Evolutionary conservation across 2,888 invertebrate species (phyloP).

Genomic region (Anthrax anthrax): DNA sequence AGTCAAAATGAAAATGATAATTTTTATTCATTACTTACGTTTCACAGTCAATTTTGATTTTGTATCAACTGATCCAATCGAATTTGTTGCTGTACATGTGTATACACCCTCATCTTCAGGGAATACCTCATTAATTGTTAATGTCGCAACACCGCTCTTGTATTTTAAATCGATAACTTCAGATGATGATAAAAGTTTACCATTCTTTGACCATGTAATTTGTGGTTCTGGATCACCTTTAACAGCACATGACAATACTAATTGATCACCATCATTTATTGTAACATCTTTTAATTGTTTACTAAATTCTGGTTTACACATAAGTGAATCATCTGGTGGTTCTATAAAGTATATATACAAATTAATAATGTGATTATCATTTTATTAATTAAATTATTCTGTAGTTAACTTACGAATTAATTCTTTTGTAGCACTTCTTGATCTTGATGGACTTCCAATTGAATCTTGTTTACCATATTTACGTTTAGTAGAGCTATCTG

Average conservation of each 20-base stretch:
- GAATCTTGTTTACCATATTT: slow-evolving; percentile 55
- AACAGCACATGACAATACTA: slow-evolving; percentile 69
- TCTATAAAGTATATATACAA: slow-evolving; percentile 38
- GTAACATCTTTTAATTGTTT: slow-evolving; percentile 58
- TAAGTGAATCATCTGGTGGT: slow-evolving; percentile 71
- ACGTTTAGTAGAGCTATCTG: slow-evolving; percentile 35
- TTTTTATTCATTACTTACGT: slow-evolving; percentile 42
- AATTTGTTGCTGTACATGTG: slow-evolving; percentile 80
- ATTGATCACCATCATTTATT: slow-evolving; percentile 77
- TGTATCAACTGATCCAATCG: slow-evolving; percentile 72
- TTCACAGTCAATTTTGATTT: slow-evolving; percentile 71
- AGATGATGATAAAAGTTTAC: slow-evolving; percentile 56
- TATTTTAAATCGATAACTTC: slow-evolving; percentile 86
- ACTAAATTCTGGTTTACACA: slow-evolving; percentile 76
- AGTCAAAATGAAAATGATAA: neutral
- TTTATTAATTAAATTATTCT: neutral
- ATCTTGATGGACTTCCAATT: slow-evolving; percentile 71
- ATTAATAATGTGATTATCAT: neutral
- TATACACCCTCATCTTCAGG: slow-evolving; percentile 91
- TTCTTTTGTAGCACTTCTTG: slow-evolving; percentile 81
- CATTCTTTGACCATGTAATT: slow-evolving; percentile 78
- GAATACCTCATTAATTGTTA: slow-evolving; percentile 84
- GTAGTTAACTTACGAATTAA: slow-evolving; percentile 44
- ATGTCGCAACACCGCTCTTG: slow-evolving; percentile 73
- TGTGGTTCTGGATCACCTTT: slow-evolving; percentile 88